These are phyloP conservation scores for Raja brachyura DNA, from an alignment of 2,113 vertebrate genomes.

Conservation along the genomic window DNA sequence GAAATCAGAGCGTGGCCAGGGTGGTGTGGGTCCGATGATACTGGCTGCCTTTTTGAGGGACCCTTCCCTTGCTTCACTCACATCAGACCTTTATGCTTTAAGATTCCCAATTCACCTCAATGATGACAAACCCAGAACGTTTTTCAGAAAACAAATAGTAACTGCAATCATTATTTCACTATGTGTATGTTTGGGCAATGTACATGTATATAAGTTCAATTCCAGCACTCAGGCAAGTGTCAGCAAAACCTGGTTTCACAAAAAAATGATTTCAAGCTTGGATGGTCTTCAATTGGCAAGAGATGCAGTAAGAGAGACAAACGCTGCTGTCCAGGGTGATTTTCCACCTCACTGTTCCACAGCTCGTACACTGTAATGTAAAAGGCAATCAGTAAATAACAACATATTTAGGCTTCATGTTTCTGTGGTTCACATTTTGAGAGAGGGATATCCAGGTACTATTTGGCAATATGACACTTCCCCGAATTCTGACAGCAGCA, in stretches of 20 bases:
- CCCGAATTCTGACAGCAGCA: neutral
- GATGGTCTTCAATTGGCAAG: neutral
- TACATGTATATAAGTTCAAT: neutral
- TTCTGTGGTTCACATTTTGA: neutral
- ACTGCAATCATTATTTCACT: neutral
- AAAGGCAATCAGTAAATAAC: neutral
- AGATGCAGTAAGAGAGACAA: neutral
- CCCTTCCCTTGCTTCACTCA: neutral
- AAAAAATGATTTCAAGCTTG: neutral
- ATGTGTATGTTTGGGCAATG: neutral
- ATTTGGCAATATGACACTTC: neutral
- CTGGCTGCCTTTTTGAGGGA: too few species aligned
- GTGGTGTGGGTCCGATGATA: too few species aligned
- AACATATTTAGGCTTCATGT: neutral
- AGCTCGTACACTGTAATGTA: neutral
- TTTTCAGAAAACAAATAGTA: neutral
- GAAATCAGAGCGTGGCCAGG: too few species aligned
- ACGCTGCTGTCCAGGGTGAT: neutral
- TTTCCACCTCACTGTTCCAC: neutral
- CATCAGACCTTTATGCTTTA: neutral
- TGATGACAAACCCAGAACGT: neutral
- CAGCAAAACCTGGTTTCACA: neutral
- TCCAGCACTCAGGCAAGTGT: neutral
- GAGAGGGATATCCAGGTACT: neutral
- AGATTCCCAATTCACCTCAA: neutral